These are phyloP conservation scores for Cyphomyrus discorhynchus DNA, from an alignment of 2,113 vertebrate species.

Conservation along the genomic window DNA sequence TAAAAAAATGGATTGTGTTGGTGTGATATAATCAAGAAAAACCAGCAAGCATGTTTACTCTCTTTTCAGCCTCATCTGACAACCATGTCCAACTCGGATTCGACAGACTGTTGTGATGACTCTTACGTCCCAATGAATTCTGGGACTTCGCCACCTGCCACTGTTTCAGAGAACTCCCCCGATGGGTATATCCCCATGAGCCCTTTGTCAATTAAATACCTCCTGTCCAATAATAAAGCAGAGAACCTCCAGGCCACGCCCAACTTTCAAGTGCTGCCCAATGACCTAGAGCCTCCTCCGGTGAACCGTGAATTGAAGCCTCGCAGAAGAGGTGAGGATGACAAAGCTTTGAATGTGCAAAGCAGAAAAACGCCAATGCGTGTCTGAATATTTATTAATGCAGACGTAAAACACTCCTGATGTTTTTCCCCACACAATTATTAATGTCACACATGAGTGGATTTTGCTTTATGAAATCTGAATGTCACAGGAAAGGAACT, in stretches of 20 bases:
- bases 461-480: neutral
- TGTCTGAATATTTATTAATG: neutral
- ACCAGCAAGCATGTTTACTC: neutral
- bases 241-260: constrained; percentile 58
- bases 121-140: constrained; percentile 83
- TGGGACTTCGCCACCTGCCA: constrained; percentile 50
- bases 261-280: constrained; percentile 54
- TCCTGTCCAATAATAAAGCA: constrained; percentile 43
- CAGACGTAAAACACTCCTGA: neutral
- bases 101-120: constrained; percentile 54
- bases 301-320: constrained; percentile 93
- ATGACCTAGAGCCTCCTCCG: constrained; percentile 76
- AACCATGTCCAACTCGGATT: constrained; percentile 43
- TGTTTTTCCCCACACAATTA: neutral
- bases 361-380: neutral
- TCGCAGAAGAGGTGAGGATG: constrained; percentile 73
- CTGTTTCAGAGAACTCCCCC: constrained; percentile 40
- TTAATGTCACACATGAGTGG: neutral
- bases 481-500: neutral
- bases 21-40: neutral
- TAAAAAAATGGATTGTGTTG: neutral
- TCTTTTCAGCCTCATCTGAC: constrained; percentile 56
- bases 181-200: constrained; percentile 94
- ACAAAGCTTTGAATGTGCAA: neutral
- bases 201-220: constrained; percentile 54